Base-by-base conservation (phyloP, 2,888 invertebrate species). In the Cancer borealis region DNA sequence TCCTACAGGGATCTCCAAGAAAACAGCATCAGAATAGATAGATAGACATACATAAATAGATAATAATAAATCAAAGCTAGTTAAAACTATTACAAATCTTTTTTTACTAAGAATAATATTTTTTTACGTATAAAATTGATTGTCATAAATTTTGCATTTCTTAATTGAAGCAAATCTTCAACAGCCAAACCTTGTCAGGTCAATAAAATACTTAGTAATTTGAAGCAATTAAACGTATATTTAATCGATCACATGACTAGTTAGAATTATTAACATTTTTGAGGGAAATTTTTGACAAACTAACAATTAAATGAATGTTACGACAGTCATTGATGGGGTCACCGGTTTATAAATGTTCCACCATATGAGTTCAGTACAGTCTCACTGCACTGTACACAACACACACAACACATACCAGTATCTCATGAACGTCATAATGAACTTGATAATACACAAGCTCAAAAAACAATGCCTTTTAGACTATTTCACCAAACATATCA, bases 181-280 rank as follows among this genome's bases (percentile, higher is more conserved):
- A 73, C 73, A 73, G 21, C 73, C 26, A 8, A n/a, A 73, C 73
- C 26, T 2, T 6, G 8, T 30, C 1, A 3, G 84, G 84, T 84
- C 3, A 84, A 84, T 14, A 84, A 84, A 84, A 84, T 17, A 30
- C 30, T 30, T 30, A 39, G 39, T 8, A 84, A 84, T 26, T 84
- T 84, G 84, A 84, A 84, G 30, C 84, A 84, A 84, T 84, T 12
- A 39, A 84, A 39, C 8, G 39, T 84, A 84, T 84, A 84, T 84
- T 84, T 84, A 84, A 84, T 39, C n/a, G 39, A 84, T 84, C 84
- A 84, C 84, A 84, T 84, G 84, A 84, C 84, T 84, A 84, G 84
- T 30, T 84, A 84, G 84, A 84, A 84, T 84, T 30, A 84, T 39
- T 84, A 39, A 84, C 84, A 30, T 84, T 84, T 30, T 30, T 30